A percentile compares a stretch with the other conserved stretches of the same genome.
Evolutionary conservation across 2,113 vertebrate species (phyloP).

Genomic region (Trematocara stigmaticum): DNA sequence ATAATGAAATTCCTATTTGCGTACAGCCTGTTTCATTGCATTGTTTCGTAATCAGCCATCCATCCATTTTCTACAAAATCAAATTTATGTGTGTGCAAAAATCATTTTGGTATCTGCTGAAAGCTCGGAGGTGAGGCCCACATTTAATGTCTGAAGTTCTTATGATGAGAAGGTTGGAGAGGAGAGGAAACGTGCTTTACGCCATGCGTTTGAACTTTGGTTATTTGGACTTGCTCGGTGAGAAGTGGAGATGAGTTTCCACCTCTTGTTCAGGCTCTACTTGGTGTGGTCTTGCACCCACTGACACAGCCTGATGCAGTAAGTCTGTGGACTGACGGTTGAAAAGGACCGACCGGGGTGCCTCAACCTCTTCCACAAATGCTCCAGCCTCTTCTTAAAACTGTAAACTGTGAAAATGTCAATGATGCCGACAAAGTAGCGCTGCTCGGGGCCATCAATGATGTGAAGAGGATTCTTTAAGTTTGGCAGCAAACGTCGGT

Average conservation of each 20-base stretch:
- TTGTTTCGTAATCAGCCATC: background rate
- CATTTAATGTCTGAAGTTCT: background rate
- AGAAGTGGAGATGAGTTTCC: conserved; percentile 5
- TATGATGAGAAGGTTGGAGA: background rate
- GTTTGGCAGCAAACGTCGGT: conserved; percentile 78
- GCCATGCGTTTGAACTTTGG: background rate
- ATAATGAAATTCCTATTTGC: background rate
- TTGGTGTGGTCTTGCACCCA: conserved; percentile 81
- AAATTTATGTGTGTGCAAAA: background rate
- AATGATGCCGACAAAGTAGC: conserved; percentile 86
- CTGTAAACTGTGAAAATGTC: conserved; percentile 86
- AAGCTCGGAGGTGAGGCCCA: background rate
- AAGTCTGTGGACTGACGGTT: conserved; percentile 78
- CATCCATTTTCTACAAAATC: background rate
- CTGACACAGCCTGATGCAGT: conserved; percentile 76
- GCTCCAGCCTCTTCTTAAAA: conserved; percentile 80
- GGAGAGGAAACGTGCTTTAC: background rate
- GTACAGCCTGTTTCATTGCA: background rate
- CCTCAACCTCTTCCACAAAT: conserved; percentile 81
- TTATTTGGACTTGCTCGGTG: background rate
- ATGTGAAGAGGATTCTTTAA: conserved; percentile 80
- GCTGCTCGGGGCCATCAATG: conserved; percentile 81
- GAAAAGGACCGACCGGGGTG: conserved; percentile 78
- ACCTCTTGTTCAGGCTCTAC: conserved; percentile 36
- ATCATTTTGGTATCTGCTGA: background rate